Conservation (phyloP, 35 echinoderm and acorn worm genomes). For the Hemicentrotus pulcherrimus region DNA sequence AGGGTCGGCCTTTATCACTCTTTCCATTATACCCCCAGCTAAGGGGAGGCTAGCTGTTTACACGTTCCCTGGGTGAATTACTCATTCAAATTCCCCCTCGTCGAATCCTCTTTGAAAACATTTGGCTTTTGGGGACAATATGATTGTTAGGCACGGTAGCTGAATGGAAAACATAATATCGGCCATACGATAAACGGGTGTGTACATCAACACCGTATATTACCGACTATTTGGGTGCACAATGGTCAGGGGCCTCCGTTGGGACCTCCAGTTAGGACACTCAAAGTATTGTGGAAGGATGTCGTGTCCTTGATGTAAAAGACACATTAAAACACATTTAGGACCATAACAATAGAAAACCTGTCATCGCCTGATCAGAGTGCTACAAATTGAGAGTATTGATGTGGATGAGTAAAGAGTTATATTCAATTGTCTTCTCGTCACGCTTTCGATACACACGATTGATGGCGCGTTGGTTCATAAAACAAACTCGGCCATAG, state of each 20-base stretch:
- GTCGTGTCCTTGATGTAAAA: background rate
- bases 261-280: background rate
- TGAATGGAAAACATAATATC: background rate
- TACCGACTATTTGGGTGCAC: no score
- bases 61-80: background rate
- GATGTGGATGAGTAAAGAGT: background rate
- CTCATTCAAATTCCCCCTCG: background rate
- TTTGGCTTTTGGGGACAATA: background rate
- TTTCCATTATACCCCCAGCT: background rate
- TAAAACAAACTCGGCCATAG: background rate
- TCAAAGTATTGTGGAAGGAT: background rate
- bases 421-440: background rate
- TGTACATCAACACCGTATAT: background rate
- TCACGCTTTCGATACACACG: background rate
- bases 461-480: background rate
- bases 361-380: background rate
- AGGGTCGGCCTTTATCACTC: background rate
- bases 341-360: background rate
- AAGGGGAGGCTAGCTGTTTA: background rate
- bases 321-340: background rate
- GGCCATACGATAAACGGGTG: background rate
- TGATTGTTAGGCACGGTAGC: background rate
- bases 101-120: background rate
- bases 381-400: background rate
- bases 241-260: background rate